Evolutionary conservation across 2,888 invertebrate species (phyloP).

Genomic region (Carpatolechia fugitivella): DNA sequence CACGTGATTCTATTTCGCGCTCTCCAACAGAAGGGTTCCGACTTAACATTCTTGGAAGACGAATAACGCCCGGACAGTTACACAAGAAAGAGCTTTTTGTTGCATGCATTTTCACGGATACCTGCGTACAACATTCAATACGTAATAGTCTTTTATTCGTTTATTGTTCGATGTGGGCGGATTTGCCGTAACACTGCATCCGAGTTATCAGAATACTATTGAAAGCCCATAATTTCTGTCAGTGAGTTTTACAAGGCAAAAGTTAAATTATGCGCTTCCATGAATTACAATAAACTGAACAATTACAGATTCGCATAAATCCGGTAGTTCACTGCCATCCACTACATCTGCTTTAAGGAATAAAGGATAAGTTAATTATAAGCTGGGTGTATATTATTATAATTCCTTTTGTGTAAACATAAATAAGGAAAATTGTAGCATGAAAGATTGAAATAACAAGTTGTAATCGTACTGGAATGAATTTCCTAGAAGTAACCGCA

Average conservation of each 20-base stretch:
- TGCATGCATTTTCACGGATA: constrained; percentile 40
- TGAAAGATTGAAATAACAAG: not conserved
- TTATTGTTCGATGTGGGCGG: constrained; percentile 29
- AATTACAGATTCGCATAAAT: constrained; percentile 44
- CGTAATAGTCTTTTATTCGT: constrained; percentile 21
- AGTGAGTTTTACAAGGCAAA: constrained; percentile 19
- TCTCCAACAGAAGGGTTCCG: constrained; percentile 52
- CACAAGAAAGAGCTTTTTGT: constrained; percentile 36
- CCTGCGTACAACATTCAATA: constrained; percentile 35
- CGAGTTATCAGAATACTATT: constrained; percentile 18
- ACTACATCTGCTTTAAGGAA: constrained; percentile 28
- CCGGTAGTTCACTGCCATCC: constrained; percentile 40
- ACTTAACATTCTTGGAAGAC: constrained; percentile 50
- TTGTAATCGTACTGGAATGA: not conserved
- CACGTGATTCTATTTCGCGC: constrained; percentile 55
- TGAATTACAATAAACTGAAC: constrained; percentile 42
- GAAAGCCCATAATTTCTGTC: constrained; percentile 33
- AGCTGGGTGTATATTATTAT: not conserved
- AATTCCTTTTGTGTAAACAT: constrained; percentile 9
- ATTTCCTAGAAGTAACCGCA: constrained; percentile 12
- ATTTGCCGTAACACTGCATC: constrained; percentile 29
- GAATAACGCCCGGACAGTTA: constrained; percentile 36
- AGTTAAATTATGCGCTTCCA: constrained; percentile 43
- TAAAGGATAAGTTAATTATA: constrained; percentile 40
- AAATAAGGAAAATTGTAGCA: constrained; percentile 8